phyloP scores from a whole-genome alignment of 2,888 invertebrate species.

The Amblyjoppa fuscipennis region DNA sequence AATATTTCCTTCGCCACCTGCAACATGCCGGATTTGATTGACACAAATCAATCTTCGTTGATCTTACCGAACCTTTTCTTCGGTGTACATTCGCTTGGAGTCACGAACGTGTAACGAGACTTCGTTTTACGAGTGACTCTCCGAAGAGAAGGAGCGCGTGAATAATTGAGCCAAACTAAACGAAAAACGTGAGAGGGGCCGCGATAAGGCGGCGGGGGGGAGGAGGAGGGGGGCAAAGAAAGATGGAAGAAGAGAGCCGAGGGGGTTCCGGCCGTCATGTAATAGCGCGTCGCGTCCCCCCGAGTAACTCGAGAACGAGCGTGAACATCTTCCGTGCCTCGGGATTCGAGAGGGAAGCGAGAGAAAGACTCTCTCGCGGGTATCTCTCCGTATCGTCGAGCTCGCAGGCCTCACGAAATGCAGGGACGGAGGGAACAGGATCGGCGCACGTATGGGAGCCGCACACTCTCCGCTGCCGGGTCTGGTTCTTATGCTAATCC shows the following conservation, averaged over 20 bases:
- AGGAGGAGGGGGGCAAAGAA: slow-evolving; percentile 3
- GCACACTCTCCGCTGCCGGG: slow-evolving; percentile 51
- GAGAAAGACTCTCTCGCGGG: slow-evolving; percentile 11
- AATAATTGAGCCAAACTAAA: slow-evolving; percentile 46
- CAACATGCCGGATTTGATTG: too few relatives aligned
- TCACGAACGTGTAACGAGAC: slow-evolving; percentile 54
- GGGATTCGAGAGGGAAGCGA: slow-evolving; percentile 57
- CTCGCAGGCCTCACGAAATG: slow-evolving; percentile 13
- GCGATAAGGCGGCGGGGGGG: background rate
- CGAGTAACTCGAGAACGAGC: slow-evolving; percentile 72
- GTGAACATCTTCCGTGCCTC: slow-evolving; percentile 66
- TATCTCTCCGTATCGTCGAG: slow-evolving; percentile 14
- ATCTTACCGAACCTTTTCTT: background rate
- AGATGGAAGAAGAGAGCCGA: slow-evolving; percentile 32
- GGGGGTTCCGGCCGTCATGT: slow-evolving; percentile 50
- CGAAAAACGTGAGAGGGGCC: slow-evolving; percentile 30
- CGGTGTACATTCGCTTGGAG: background rate
- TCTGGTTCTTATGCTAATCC: slow-evolving; percentile 77
- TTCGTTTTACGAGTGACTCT: slow-evolving; percentile 27
- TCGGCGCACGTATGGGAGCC: slow-evolving; percentile 44
- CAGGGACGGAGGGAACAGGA: slow-evolving; percentile 15
- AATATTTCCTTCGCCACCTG: too few relatives aligned
- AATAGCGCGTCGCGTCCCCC: slow-evolving; percentile 51
- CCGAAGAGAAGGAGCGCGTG: slow-evolving; percentile 31
- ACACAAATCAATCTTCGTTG: too few relatives aligned